Evolutionary conservation across 1,140 invertebrate species (phyloP).

Genomic region (Drosophila takahashii): DNA sequence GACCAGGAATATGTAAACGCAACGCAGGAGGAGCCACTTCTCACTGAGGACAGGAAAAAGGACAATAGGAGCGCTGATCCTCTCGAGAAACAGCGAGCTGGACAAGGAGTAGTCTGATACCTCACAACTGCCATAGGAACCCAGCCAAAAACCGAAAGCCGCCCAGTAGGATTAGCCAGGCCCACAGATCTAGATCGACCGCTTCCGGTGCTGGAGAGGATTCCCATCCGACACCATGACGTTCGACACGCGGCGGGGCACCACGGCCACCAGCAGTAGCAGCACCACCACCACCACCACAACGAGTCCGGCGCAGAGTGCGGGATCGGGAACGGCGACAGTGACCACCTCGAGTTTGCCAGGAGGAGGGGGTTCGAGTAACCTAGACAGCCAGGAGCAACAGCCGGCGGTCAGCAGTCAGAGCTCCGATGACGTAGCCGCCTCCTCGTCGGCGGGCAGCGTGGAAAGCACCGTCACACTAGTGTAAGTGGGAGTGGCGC

Average conservation of each 20-base stretch:
- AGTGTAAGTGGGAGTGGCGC: constrained; percentile 68
- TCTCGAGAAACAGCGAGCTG: constrained; percentile 42
- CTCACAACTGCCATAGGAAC: constrained; percentile 71
- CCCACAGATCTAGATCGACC: constrained; percentile 23
- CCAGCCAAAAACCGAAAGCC: constrained; percentile 72
- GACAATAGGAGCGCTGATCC: constrained; percentile 63
- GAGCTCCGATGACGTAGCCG: constrained; percentile 23
- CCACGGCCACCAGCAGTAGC: constrained; percentile 43
- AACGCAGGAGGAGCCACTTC: constrained; percentile 55
- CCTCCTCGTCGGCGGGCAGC: constrained; percentile 38
- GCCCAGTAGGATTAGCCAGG: constrained; percentile 61
- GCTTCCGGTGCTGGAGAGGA: constrained; percentile 3
- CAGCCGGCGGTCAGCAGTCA: constrained; percentile 22
- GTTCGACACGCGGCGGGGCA: constrained; percentile 78
- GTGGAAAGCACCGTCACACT: constrained; percentile 46
- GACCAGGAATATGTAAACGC: constrained; percentile 82
- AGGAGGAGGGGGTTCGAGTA: constrained; percentile 25
- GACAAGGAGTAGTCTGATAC: constrained; percentile 22
- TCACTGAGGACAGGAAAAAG: constrained; percentile 67
- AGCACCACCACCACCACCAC: constrained; percentile 50
- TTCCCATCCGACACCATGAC: constrained; percentile 55
- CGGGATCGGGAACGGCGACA: constrained; percentile 49
- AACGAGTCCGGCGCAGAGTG: constrained; percentile 51
- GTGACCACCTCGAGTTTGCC: constrained; percentile 55
- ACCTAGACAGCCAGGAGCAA: constrained; percentile 54